Conservation (phyloP, 2,888 invertebrate genomes). For the Calephelis perditalis region DNA sequence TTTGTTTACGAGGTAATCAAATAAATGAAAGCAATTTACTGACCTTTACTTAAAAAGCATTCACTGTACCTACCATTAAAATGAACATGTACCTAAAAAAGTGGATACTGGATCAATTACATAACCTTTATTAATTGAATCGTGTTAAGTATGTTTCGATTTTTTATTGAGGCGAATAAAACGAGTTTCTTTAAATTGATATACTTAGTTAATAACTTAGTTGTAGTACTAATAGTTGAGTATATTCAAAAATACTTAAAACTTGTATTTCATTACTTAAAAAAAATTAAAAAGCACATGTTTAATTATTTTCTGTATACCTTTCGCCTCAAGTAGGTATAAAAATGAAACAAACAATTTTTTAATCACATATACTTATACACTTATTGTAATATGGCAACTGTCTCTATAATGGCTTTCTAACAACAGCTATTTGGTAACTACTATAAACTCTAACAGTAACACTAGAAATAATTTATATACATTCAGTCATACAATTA, state of each 20-base stretch:
- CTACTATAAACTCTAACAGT: constrained; percentile 46
- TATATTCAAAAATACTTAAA: no score
- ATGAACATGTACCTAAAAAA: background rate
- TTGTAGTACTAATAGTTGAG: no score
- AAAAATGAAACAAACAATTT: no score
- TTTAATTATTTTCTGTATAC: background rate
- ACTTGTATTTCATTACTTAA: background rate
- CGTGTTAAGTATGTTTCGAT: no score
- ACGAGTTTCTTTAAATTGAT: no score
- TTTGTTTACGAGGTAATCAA: background rate
- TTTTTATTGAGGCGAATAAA: no score
- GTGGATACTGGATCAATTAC: background rate
- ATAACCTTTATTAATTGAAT: no score
- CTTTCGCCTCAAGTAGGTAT: no score
- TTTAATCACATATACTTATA: background rate
- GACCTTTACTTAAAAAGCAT: background rate
- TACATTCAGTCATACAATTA: constrained; percentile 53
- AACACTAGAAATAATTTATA: constrained; percentile 52
- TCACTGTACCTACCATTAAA: background rate
- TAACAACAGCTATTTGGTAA: constrained; percentile 30
- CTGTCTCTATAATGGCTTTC: constrained; percentile 2
- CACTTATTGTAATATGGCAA: constrained; percentile 5
- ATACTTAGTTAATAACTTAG: no score
- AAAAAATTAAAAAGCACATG: background rate
- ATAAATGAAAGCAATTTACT: background rate